Evolutionary conservation across 2,888 invertebrate genomes (phyloP).

Genomic region (Aleiodes leptofemur): DNA sequence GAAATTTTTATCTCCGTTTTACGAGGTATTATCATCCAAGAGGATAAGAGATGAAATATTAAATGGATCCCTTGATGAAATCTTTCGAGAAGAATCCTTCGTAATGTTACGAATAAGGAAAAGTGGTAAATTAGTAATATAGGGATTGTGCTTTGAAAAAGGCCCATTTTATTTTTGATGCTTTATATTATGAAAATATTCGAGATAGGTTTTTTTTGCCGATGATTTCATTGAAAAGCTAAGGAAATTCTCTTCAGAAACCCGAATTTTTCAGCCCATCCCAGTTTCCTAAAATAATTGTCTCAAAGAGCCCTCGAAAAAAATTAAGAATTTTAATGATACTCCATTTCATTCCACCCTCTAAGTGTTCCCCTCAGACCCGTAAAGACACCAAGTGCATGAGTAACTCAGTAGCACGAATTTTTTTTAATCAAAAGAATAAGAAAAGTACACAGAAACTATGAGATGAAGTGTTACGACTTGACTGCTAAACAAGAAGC

Average conservation of each 20-base stretch:
- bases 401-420: slow-evolving; percentile 7
- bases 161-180: too few relatives aligned
- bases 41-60: too few relatives aligned
- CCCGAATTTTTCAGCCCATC: too few relatives aligned
- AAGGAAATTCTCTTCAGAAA: too few relatives aligned
- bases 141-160: too few relatives aligned
- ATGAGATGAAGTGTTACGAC: slow-evolving; percentile 20
- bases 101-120: too few relatives aligned
- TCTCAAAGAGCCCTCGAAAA: background rate
- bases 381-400: background rate
- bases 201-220: too few relatives aligned
- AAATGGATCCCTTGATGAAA: too few relatives aligned
- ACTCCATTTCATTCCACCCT: slow-evolving; percentile 6
- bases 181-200: too few relatives aligned
- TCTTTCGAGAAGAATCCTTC: too few relatives aligned
- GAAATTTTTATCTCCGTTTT: slow-evolving; percentile 5
- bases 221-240: too few relatives aligned
- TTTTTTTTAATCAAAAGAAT: slow-evolving; percentile 30
- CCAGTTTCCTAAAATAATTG: background rate
- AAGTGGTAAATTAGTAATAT: too few relatives aligned
- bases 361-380: background rate
- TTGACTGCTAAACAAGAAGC: slow-evolving; percentile 37
- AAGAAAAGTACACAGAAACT: slow-evolving; percentile 35
- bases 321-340: slow-evolving; percentile 1
- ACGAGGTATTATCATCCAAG: background rate